phyloP scores from a whole-genome alignment of 2,113 vertebrate genomes.

The Seriola quinqueradiata region DNA sequence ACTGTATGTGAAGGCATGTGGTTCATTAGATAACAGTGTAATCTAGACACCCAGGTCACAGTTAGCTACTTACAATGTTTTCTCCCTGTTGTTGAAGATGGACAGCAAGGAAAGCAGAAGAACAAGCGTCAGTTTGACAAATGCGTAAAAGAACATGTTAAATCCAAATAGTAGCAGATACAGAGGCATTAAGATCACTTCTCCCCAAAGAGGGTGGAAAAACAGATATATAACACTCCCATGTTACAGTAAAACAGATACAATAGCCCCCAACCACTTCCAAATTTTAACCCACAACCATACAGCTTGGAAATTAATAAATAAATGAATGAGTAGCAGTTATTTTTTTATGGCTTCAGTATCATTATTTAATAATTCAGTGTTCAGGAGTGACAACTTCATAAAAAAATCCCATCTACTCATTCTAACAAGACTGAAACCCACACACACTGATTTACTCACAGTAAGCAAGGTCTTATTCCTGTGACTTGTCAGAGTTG shows the following conservation, averaged over 20 bases:
- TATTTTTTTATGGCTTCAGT: neutral
- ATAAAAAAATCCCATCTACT: neutral
- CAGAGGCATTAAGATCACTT: slow-evolving; percentile 1
- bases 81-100: slow-evolving; percentile 68
- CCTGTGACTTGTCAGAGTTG: slow-evolving; percentile 65
- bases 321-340: neutral
- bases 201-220: neutral
- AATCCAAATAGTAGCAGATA: slow-evolving; percentile 15
- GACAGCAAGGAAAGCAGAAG: slow-evolving; percentile 56
- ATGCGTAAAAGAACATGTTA: neutral
- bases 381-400: no score
- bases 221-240: neutral
- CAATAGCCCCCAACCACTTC: neutral
- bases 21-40: neutral
- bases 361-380: neutral
- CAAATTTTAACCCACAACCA: neutral
- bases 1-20: neutral
- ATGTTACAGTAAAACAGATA: neutral
- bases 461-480: slow-evolving; percentile 68
- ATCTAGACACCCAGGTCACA: neutral
- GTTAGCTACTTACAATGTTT: slow-evolving; percentile 76
- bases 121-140: slow-evolving; percentile 55
- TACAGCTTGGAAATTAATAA: neutral
- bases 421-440: neutral
- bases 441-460: slow-evolving; percentile 45